Base-by-base conservation (phyloP, 2,113 vertebrate genomes). In the Malurus cyaneus region DNA sequence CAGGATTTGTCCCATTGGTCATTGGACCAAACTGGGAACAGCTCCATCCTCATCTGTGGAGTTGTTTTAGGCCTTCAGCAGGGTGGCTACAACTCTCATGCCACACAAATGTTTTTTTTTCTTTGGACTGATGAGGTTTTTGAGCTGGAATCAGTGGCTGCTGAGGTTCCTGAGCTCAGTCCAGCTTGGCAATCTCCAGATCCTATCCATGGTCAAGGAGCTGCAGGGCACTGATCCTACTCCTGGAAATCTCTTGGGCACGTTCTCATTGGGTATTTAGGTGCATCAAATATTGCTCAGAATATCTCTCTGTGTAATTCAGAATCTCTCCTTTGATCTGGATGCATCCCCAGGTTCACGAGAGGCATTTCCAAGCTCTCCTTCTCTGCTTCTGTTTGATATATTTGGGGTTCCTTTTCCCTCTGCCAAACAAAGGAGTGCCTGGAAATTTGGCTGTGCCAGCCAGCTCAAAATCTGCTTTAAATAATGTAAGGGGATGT, bases 151-250 rank as follows among this genome's bases (percentile, higher is more conserved):
- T 81, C 88, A 53, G 26, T n/a, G 84, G 8, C 86, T 95, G 73
- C 42, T 6, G 65, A 15, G 49, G 82, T 32, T 44, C 67, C 32
- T 31, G 56, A 94, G 82, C 69, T 21, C 94, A 84, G 6, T 92
- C 89, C 89, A 84, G 88, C 46, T 6, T 88, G 90, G 84, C 96
- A 81, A 42, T 29, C 65, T 93, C 31, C 91, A 85, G 92, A 76
- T 96, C 80, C 95, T 50, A 1, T 80, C 28, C 60, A 88, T 93
- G 94, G 95, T 13, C 64, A 10, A 5, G 82, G 81, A 65, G 83
- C 97, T 97, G 97, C 96, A 95, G 96, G 96, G 96, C 92, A 69
- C 57, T 88, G 96, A 69, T 86, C 46, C 83, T 91, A 88, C 95
- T 91, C 29, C 92, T 96, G 95, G 73, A 96, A 73, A 88, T 66